These are phyloP conservation scores for Sitta carolinensis DNA, from an alignment of 2,797 vertebrate species.

Conservation along the genomic window DNA sequence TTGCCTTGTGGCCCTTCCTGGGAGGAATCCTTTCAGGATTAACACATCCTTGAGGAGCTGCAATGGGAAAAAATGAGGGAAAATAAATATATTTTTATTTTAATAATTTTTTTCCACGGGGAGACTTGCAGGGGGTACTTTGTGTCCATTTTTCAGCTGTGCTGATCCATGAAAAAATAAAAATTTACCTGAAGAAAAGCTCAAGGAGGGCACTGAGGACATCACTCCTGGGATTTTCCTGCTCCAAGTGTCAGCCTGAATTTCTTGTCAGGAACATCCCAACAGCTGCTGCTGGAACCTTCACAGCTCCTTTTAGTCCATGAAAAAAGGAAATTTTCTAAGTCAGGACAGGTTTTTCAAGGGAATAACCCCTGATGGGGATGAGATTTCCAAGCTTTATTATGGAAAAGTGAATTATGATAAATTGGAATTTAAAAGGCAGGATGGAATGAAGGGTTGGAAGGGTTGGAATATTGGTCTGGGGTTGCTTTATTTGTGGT, in stretches of 20 bases:
- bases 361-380: rapidly evolving
- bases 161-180: rapidly evolving
- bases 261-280: conserved; percentile 3
- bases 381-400: not conserved
- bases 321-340: not conserved
- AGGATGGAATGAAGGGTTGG: not conserved
- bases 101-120: not conserved
- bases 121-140: not conserved
- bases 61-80: not conserved
- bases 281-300: not conserved
- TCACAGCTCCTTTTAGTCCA: not conserved
- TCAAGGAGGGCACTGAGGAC: not conserved
- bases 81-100: not conserved
- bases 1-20: not conserved
- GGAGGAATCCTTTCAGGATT: not conserved
- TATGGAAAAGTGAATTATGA: not conserved
- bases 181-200: rapidly evolving
- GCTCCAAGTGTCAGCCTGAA: not conserved
- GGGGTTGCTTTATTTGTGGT: not conserved
- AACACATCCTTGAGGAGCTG: not conserved
- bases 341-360: not conserved
- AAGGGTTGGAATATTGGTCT: not conserved
- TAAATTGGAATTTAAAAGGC: not conserved
- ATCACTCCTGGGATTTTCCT: not conserved
- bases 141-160: not conserved